Percentiles rank a stretch among this genome's conserved stretches.
Conservation (phyloP, 1,140 invertebrate species). For the Melitaea cinxia region DNA sequence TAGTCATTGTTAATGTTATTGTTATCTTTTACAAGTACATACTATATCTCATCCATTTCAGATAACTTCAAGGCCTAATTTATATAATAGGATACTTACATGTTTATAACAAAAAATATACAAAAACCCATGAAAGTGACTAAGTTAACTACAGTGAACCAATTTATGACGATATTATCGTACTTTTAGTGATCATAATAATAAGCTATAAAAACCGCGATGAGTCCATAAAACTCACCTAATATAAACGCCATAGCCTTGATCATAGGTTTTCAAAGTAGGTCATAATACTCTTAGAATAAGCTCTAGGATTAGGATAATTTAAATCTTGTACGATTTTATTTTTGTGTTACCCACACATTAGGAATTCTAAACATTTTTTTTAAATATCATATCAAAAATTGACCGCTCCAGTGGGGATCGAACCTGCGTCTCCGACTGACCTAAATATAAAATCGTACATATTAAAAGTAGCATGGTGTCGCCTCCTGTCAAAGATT, state of each 20-base stretch:
- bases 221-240: background rate
- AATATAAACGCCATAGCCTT: background rate
- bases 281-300: background rate
- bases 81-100: background rate
- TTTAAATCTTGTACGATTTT: too few species aligned
- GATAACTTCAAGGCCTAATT: background rate
- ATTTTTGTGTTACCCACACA: too few species aligned
- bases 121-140: background rate
- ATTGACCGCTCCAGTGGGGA: too few species aligned
- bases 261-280: background rate
- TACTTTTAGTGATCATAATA: background rate
- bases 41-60: background rate
- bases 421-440: too few species aligned
- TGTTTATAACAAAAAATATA: background rate
- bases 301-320: background rate
- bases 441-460: too few species aligned
- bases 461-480: too few species aligned
- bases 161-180: background rate
- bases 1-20: too few species aligned
- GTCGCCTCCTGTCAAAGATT: too few species aligned
- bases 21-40: too few species aligned
- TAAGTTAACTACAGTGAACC: background rate
- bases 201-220: background rate
- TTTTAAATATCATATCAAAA: too few species aligned
- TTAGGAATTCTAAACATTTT: too few species aligned